A percentile compares a stretch with the other conserved stretches of the same genome.
These are phyloP conservation scores for Paramuricea clavata DNA, from an alignment of 92 coral and sea anemone genomes.

Conservation along the genomic window DNA sequence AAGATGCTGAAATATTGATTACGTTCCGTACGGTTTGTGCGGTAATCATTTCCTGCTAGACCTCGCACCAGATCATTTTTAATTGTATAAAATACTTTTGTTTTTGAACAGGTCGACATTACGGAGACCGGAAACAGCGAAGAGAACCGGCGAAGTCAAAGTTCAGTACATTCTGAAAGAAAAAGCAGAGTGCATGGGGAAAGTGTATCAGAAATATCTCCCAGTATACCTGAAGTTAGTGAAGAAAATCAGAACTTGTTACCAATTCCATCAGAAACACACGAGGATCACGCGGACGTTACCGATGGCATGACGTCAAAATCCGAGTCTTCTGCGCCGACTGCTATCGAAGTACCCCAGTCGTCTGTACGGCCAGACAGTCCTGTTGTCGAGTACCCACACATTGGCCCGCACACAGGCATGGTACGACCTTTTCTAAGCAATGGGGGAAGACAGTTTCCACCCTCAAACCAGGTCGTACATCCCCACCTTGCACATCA, in stretches of 20 bases:
- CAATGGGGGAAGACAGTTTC: neutral
- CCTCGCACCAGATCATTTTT: too few relatives aligned
- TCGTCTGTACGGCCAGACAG: neutral
- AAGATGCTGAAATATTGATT: too few relatives aligned
- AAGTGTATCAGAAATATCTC: neutral
- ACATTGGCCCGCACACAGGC: neutral
- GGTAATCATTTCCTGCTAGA: too few relatives aligned
- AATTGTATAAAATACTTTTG: neutral
- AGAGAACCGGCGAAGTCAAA: constrained; percentile 23
- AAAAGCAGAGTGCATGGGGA: neutral
- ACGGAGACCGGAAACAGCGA: constrained; percentile 3
- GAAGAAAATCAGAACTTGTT: constrained; percentile 2
- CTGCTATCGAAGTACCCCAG: constrained; percentile 37
- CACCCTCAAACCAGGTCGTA: constrained; percentile 1
- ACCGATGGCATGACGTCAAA: constrained; percentile 49
- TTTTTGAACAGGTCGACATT: constrained; percentile 6
- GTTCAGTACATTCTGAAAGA: constrained; percentile 25
- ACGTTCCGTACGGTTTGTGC: too few relatives aligned
- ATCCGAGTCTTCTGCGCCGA: constrained; percentile 52
- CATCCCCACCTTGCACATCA: neutral
- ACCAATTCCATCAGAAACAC: neutral
- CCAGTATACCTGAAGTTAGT: neutral
- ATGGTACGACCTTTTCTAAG: constrained; percentile 4
- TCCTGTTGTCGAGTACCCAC: neutral
- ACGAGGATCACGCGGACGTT: constrained; percentile 34